Evolutionary conservation across 2,113 vertebrate genomes (phyloP), one percentile per base, ranked within the genome.

Genomic region (Plecturocebus donacophilus): DNA sequence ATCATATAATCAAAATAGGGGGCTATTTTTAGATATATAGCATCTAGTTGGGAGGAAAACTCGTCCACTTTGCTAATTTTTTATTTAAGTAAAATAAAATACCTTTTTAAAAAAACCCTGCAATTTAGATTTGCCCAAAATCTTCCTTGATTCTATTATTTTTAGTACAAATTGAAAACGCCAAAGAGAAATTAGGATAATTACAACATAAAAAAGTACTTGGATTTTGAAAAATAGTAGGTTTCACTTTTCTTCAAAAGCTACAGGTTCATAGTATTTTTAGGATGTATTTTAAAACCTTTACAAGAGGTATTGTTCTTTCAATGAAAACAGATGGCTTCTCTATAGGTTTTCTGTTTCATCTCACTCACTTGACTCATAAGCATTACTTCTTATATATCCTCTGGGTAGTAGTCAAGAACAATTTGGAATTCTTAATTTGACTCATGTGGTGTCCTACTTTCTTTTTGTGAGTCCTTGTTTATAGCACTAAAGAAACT

Each of bases 401-500:
- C 1, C 23, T 79, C 66, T 92, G 68, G 68, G 93, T 92, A 96
- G 45, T 11, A 77, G 87, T 52, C 35, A 96, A 91, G 80, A 96
- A 75, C 40, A 54, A 80, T 13, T 32, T 88, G 49, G 80, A 91
- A 87, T 42, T 2, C 64, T 89, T 97, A 89, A 92, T 79, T 91
- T 83, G 90, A 52, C 49, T 80, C 52, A 80, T 40, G 73, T 76
- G 91, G 25, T 21, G 3, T 21, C 3, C 58, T 91, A 91, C 42
- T 95, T 92, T 70, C 14, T 80, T 87, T 79, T 25, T 93, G 49
- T 79, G 85, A 93, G 81, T 38, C 40, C 73, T 81, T 27, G 49
- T 98, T 96, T 97, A 87, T 56, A 96, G 79, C 70, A 95, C 92
- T 95, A 97, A 98, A 95, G 49, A 97, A 95, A 93, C 56, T n/a